Percentiles rank a stretch among this genome's conserved stretches.
Conservation (phyloP, 2,888 invertebrate genomes). For the Eurytoma californica region DNA sequence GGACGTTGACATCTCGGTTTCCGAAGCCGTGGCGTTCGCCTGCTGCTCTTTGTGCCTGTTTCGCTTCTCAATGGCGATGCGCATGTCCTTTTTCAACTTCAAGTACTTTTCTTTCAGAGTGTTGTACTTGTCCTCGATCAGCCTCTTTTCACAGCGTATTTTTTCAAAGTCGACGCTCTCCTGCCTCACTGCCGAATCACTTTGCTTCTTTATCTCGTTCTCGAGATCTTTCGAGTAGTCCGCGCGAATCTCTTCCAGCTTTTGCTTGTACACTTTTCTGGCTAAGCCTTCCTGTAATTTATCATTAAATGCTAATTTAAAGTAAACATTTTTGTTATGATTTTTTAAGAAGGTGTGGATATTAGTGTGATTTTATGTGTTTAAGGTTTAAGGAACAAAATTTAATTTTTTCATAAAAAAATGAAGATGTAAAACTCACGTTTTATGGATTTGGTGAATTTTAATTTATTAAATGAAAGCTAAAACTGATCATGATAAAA, state of each 20-base stretch:
- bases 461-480: no score
- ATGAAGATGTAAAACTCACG: no score
- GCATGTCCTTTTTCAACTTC: constrained; percentile 87
- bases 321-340: not conserved
- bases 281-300: constrained; percentile 80
- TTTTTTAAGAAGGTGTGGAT: not conserved
- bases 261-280: constrained; percentile 82
- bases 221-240: constrained; percentile 79
- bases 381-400: not conserved
- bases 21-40: constrained; percentile 81
- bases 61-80: constrained; percentile 85
- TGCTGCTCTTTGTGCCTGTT: constrained; percentile 77
- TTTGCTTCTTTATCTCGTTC: constrained; percentile 73
- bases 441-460: no score
- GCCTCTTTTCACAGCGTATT: constrained; percentile 82
- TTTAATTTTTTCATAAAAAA: not conserved
- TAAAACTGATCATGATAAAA: no score
- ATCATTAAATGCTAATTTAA: no score
- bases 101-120: constrained; percentile 89
- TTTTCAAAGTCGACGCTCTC: constrained; percentile 78
- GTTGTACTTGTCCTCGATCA: constrained; percentile 86
- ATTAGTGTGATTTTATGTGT: not conserved
- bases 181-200: constrained; percentile 65
- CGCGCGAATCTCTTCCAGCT: constrained; percentile 80
- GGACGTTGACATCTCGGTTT: constrained; percentile 87